A percentile compares a stretch with the other conserved stretches of the same genome.
Conservation (phyloP, 2,888 invertebrate genomes). For the Idaea aversata region DNA sequence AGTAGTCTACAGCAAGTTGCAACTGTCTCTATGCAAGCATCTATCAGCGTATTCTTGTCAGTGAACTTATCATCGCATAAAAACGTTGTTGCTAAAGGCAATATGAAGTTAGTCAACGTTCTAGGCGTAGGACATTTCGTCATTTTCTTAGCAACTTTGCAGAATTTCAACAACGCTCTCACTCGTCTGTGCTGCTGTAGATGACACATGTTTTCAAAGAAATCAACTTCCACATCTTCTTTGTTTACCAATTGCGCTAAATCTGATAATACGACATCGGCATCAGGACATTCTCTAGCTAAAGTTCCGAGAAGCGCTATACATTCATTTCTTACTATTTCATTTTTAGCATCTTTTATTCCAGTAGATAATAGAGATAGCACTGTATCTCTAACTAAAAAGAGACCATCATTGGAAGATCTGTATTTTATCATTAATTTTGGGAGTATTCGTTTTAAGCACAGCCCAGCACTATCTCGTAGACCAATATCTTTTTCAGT, state of each 20-base stretch:
- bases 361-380: conserved; percentile 86
- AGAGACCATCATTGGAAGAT: conserved; percentile 80
- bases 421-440: conserved; percentile 81
- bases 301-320: conserved; percentile 89
- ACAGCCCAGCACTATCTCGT: conserved; percentile 87
- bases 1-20: conserved; percentile 87
- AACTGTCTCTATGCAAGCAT: conserved; percentile 91
- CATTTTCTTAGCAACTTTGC: conserved; percentile 82
- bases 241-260: conserved; percentile 84
- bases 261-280: conserved; percentile 86
- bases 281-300: conserved; percentile 84
- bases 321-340: conserved; percentile 88
- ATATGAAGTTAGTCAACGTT: conserved; percentile 90
- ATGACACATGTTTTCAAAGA: conserved; percentile 96
- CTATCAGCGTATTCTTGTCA: conserved; percentile 89
- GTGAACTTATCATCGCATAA: conserved; percentile 88
- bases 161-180: conserved; percentile 89
- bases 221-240: conserved; percentile 92
- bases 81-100: conserved; percentile 91
- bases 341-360: conserved; percentile 85
- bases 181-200: conserved; percentile 92
- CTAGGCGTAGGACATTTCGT: conserved; percentile 82
- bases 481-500: conserved; percentile 92
- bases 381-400: conserved; percentile 87
- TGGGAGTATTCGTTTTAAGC: conserved; percentile 85